Evolutionary conservation across 2,888 invertebrate genomes (phyloP), one percentile per base, ranked within the genome.

Genomic region (Ophion ventricosus): DNA sequence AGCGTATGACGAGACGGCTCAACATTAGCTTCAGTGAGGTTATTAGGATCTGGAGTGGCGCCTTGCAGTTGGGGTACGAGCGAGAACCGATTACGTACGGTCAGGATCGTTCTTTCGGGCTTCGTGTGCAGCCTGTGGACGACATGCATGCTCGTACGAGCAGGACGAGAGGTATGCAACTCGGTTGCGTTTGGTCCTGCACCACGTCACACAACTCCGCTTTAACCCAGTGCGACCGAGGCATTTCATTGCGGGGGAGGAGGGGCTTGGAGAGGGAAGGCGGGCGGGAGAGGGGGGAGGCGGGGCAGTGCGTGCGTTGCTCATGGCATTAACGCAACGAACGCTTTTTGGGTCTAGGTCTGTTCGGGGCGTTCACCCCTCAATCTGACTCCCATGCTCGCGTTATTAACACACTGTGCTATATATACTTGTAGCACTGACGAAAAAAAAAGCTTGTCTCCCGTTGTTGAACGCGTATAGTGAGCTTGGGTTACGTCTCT

Each of bases 261-360:
- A 17, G 43, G 49, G 23, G 67, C 3, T 43, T 23, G 20, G 17
- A 26, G n/a, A 35, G 66, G n/a, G 25, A 54, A 63, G 29, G 63
- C 26, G 76, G 25, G 26, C 25, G 3, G 26, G 43, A 14, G 14
- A 14, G 14, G 29, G 25, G 26, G 20, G 54, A 17, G 49, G 25
- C 72, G n/a, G n/a, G n/a, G n/a, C 72, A 67, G 35, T 40, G 74
- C 59, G 59, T 49, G 73, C 26, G 88, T 89, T 89, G 87, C 87
- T 86, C 89, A 87, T 86, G 88, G 87, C 75, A 75, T 81, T 78
- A 77, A 76, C 79, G 89, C 35, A 35, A 87, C 87, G 89, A 88
- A 87, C 82, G 90, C 87, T 91, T 92, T 92, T 92, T 90, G 92
- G 93, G 93, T 93, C 92, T 93, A 92, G 92, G 93, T 93, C 92